Evolutionary conservation across 1,140 invertebrate genomes (phyloP), one percentile per base, ranked within the genome.

Genomic region (Sinonovacula constricta): DNA sequence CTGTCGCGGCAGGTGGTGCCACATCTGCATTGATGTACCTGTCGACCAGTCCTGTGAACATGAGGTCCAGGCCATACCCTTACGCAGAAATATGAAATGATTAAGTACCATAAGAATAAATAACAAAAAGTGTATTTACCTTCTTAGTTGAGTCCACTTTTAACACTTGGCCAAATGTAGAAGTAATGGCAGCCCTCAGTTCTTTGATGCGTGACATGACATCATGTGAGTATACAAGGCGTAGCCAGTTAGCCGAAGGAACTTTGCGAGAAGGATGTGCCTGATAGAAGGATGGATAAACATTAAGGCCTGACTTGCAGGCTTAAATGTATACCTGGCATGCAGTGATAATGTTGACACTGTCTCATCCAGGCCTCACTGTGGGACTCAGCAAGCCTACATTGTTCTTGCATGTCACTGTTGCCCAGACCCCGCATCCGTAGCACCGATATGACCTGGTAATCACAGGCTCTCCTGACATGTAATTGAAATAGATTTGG

Each of bases 61-160:
- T 81, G 10, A 5, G 34, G 0, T 26, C 34, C 4, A 83, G 30
- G 22, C 70, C 76, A 31, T 26, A 24, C 12, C 82, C 75, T 53
- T 82, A 80, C 14, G 28, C 18, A 3, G 31, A 22, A 14, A 82
- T 84, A 59, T 83, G 53, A 26, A 85, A 33, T 33, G n/a, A n/a
- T 36, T 59, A 22, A 3, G 1, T 28, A 22, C 22, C 30, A 24
- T 22, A n/a, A 57, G 15, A 24, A 22, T 22, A 22, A 59, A 18
- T 18, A n/a, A 4, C 15, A n/a, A 33, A n/a, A 18, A 18, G 4
- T 1, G 15, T 26, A 49, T 49, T 12, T 59, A 67, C 78, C 69
- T 74, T 79, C 60, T 74, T 80, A 2, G 78, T 74, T 5, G 78
- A 80, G 56, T 80, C 78, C 26, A 74, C 74, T 49, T 72, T 74